Percentiles rank a stretch among this genome's conserved stretches.
phyloP scores from a whole-genome alignment of 2,888 invertebrate genomes.

The Cephonodes hylas region DNA sequence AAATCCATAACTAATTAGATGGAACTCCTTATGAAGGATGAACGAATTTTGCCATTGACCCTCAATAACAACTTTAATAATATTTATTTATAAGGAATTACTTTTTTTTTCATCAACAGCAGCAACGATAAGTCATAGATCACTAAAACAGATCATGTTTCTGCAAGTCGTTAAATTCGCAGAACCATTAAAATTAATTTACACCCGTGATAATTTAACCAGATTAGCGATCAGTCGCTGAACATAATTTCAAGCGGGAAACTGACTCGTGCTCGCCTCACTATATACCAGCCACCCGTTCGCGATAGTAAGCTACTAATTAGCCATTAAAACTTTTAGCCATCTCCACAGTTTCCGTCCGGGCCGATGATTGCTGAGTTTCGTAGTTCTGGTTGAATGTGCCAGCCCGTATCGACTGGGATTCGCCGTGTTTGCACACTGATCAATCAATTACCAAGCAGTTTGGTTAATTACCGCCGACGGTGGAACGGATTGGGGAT shows the following conservation, averaged over 20 bases:
- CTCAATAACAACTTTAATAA: too few relatives aligned
- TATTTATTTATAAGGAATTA: too few relatives aligned
- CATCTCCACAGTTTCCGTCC: slow-evolving; percentile 11
- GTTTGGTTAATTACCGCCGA: neutral
- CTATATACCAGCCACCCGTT: neutral
- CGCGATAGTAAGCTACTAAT: slow-evolving; percentile 43
- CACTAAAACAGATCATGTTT: neutral
- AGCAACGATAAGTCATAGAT: too few relatives aligned
- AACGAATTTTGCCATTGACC: too few relatives aligned
- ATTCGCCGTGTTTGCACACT: neutral
- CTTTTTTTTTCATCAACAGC: too few relatives aligned
- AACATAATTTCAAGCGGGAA: slow-evolving; percentile 26
- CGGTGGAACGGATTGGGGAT: neutral
- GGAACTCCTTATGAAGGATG: too few relatives aligned
- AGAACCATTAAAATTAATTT: neutral
- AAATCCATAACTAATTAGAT: too few relatives aligned
- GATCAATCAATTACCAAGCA: slow-evolving; percentile 1
- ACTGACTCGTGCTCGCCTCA: slow-evolving; percentile 14
- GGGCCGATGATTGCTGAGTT: slow-evolving; percentile 10
- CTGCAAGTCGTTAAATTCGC: neutral
- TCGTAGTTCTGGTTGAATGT: neutral
- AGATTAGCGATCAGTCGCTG: slow-evolving; percentile 20
- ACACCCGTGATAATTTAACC: neutral
- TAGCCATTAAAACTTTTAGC: slow-evolving; percentile 58
- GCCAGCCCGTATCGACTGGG: neutral